phyloP scores from a whole-genome alignment of 2,113 vertebrate genomes.

The Cisticola juncidis region DNA sequence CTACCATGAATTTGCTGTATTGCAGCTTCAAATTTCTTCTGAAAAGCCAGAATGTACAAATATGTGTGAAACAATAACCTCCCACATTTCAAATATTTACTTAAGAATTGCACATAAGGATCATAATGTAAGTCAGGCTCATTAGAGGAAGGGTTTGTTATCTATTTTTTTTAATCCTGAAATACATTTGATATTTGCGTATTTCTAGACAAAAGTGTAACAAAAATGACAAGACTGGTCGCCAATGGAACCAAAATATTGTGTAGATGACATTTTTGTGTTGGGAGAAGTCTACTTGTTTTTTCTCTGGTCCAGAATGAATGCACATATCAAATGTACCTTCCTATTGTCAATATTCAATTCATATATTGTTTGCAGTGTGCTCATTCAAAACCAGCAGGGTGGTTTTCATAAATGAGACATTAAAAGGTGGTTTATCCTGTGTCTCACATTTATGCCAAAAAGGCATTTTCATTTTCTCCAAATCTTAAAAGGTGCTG shows the following conservation, averaged over 20 bases:
- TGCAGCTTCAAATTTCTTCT: neutral
- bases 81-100: neutral
- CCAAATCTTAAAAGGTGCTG: slow-evolving; percentile 75
- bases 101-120: neutral
- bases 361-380: neutral
- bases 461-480: slow-evolving; percentile 51
- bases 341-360: neutral
- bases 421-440: slow-evolving; percentile 50
- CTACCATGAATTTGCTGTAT: neutral
- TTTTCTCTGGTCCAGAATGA: slow-evolving; percentile 48
- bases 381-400: slow-evolving; percentile 22
- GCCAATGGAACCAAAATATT: slow-evolving; percentile 28
- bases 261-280: slow-evolving; percentile 33
- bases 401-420: slow-evolving; percentile 46
- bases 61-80: neutral
- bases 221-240: slow-evolving; percentile 36
- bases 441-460: slow-evolving; percentile 45
- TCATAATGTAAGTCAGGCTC: neutral
- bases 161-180: slow-evolving; percentile 62
- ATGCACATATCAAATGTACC: neutral
- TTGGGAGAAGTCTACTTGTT: slow-evolving; percentile 1
- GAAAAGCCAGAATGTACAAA: neutral
- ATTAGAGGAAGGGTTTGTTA: slow-evolving; percentile 9
- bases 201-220: slow-evolving; percentile 29
- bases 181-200: slow-evolving; percentile 19